phyloP scores from a whole-genome alignment of 2,888 invertebrate genomes.

The Diadegma fenestrale region DNA sequence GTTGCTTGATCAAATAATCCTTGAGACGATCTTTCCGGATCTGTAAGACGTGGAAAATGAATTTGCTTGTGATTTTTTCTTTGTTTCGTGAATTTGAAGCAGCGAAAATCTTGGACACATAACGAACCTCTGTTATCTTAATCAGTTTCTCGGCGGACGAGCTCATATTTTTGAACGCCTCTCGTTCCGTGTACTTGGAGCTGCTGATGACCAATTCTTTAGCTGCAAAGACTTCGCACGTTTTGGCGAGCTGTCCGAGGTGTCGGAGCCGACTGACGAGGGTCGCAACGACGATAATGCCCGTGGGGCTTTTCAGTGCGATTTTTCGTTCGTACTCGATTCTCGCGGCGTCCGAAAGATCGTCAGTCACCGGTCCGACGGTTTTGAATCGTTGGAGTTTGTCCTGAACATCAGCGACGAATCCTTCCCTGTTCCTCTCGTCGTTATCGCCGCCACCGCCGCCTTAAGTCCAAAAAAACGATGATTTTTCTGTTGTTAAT shows the following conservation, averaged over 20 bases:
- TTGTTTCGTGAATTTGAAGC: no score
- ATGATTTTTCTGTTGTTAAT: no score
- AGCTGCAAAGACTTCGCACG: neutral
- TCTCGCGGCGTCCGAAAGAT: no score
- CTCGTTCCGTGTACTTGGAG: neutral
- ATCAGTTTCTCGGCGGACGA: neutral
- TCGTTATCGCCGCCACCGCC: no score
- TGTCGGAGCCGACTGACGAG: neutral
- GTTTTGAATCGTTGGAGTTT: no score
- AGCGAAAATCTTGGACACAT: no score
- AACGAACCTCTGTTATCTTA: neutral
- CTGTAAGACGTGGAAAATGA: conserved; percentile 76
- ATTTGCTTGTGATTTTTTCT: no score
- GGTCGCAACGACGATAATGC: neutral
- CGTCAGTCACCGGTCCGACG: no score
- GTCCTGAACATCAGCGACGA: no score
- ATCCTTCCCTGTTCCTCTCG: no score
- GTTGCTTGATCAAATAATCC: conserved; percentile 90
- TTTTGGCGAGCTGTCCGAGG: neutral
- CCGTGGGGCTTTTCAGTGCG: neutral
- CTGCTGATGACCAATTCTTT: neutral
- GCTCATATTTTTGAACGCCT: neutral
- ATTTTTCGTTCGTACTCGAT: no score
- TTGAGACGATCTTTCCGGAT: conserved; percentile 89
- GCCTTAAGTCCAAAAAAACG: no score